Base-by-base conservation (phyloP, 2,888 invertebrate species). In the Junonia oenone region DNA sequence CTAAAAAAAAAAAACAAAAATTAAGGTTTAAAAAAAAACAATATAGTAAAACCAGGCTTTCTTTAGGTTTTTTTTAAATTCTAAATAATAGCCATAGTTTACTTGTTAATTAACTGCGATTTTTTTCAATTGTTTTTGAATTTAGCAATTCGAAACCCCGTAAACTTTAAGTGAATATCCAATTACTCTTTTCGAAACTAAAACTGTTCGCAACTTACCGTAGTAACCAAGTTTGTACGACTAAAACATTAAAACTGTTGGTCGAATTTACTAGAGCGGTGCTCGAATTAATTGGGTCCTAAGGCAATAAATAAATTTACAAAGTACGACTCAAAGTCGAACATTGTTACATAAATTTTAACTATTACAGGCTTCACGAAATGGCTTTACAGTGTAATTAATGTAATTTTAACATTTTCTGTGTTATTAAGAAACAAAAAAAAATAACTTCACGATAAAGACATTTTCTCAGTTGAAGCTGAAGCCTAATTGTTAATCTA, bases 111-210 rank as follows among this genome's bases (percentile, higher is more conserved):
- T n/a, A 40, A 40, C 19, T 40, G 19, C 9, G n/a, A 11, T 17
- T 38, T 38, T 38, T 38, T 35, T n/a, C 15, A 15, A 19, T 19
- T 33, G 4, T 33, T 33, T 33, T 33, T n/a, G 4, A n/a, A 19
- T 40, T 58, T 51, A 52, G 29, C 45, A n/a, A 45, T 15, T 17
- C 14, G 43, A 29, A 38, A 47, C 43, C 55, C 45, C 58, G 49
- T 49, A 46, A 59, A 59, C 52, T 49, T 52, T 29, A 29, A 43
- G 29, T 48, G 48, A 55, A 51, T 45, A 51, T 52, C 58, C 55
- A 59, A 59, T 59, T 59, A 59, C 46, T 49, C 52, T 59, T 59
- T 55, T 59, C 49, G 27, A 31, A 49, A 55, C 51, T 46, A 40
- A 19, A 40, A 40, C 38, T 40, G 49, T 45, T 55, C 38, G 45